These are phyloP conservation scores for Sander vitreus DNA, from an alignment of 2,113 vertebrate species.

Conservation along the genomic window DNA sequence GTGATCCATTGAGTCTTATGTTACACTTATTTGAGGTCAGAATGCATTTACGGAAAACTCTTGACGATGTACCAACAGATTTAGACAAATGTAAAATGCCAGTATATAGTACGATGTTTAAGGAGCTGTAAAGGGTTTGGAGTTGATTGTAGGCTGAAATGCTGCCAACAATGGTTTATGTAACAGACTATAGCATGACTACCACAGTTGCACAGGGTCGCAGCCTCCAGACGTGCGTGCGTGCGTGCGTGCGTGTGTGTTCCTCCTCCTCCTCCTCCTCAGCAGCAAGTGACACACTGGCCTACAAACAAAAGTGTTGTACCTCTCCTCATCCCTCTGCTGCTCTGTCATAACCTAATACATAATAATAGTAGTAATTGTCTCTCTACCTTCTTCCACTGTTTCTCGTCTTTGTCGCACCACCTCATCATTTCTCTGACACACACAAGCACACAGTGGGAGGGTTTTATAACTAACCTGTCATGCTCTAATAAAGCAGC, in stretches of 20 bases:
- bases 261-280: conserved; percentile 5
- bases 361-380: too few species aligned
- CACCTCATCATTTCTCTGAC: background rate
- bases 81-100: background rate
- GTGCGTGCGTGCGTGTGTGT: background rate
- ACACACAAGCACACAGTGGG: conserved; percentile 10
- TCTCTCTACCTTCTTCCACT: background rate
- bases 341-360: background rate
- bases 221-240: background rate
- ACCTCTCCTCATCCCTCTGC: conserved; percentile 37
- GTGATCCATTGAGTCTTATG: too few species aligned
- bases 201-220: background rate
- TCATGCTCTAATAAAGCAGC: conserved; percentile 58
- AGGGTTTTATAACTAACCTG: conserved; percentile 73
- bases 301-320: conserved; percentile 64
- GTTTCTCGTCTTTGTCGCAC: background rate
- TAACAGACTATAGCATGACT: conserved; percentile 8
- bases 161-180: background rate
- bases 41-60: background rate
- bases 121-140: background rate
- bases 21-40: background rate
- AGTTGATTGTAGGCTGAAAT: background rate
- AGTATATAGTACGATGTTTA: background rate
- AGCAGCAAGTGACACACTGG: conserved; percentile 77
- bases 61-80: background rate